Percentiles rank a stretch among this genome's conserved stretches.
phyloP scores from a whole-genome alignment of 2,888 invertebrate species.

The Parascotia fuliginaria region DNA sequence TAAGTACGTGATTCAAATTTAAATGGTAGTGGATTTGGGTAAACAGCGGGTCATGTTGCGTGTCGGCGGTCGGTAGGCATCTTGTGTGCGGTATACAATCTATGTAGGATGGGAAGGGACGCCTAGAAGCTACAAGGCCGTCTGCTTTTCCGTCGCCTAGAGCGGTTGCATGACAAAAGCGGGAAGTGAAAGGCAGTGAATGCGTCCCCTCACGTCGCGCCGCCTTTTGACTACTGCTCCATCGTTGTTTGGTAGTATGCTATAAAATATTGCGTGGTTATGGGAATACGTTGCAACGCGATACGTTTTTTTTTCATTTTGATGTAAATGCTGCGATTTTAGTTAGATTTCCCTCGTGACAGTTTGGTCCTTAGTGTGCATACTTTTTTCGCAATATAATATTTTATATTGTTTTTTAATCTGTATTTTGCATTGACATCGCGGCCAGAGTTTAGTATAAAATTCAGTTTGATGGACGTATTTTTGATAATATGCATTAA shows the following conservation, averaged over 20 bases:
- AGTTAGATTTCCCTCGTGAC: slow-evolving; percentile 36
- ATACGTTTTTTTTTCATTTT: not conserved
- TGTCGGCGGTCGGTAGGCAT: not conserved
- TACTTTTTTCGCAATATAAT: too few species aligned
- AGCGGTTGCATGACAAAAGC: slow-evolving; percentile 80
- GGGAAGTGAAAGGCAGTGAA: slow-evolving; percentile 86
- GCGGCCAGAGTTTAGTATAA: too few species aligned
- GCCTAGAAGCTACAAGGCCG: slow-evolving; percentile 79
- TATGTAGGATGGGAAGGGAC: slow-evolving; percentile 74
- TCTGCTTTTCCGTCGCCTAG: slow-evolving; percentile 78
- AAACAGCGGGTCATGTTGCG: slow-evolving; percentile 11
- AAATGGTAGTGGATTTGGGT: slow-evolving; percentile 10
- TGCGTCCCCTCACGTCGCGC: slow-evolving; percentile 76
- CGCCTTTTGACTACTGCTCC: slow-evolving; percentile 58
- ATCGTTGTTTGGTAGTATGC: slow-evolving; percentile 46
- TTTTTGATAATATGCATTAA: too few species aligned
- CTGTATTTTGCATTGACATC: too few species aligned
- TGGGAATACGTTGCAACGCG: slow-evolving; percentile 13
- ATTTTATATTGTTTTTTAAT: too few species aligned
- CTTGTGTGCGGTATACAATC: slow-evolving; percentile 28
- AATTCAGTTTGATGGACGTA: too few species aligned
- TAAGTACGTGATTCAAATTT: slow-evolving; percentile 10
- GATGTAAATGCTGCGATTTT: not conserved
- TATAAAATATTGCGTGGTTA: slow-evolving; percentile 29
- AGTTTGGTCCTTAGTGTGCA: too few species aligned